Evolutionary conservation across 2,797 vertebrate species (phyloP), one percentile per base, ranked within the genome.

Genomic region (Odontamblyopus rebecca): DNA sequence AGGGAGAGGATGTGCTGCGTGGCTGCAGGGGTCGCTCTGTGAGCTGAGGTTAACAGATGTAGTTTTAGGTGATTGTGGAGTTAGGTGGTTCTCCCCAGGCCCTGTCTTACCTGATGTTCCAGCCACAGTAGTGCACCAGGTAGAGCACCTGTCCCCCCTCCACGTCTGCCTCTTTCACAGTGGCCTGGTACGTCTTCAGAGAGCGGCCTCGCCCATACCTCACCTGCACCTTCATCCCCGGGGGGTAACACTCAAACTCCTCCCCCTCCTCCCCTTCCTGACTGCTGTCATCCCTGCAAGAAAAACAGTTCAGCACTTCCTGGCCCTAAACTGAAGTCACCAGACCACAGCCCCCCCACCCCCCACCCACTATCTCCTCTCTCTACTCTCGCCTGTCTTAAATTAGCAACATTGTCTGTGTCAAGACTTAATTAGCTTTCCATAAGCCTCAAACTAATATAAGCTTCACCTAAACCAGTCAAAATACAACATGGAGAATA

Each of bases 51-150:
- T 85, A 85, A 82, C 16, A 78, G 53, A 79, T 83, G 78, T 70
- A 72, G 75, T 44, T 79, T 83, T 75, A 85, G 85, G 87, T 91
- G 88, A 88, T 90, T 88, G 91, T 76, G 89, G 83, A 88, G 73
- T 90, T 89, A 93, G 84, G 88, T 90, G 89, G 88, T 86, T 88
- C 83, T 90, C 88, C 90, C 91, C 89, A 89, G 84, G 86, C 93
- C 91, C 94, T 93, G 93, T 93, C 94, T 95, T 95, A 95, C 94
- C 94, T 95, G 92, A 95, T 71, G 86, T 95, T 95, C 94, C 94
- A 95, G 94, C 94, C 94, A 95, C 93, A 95, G 94, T 95, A 95
- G 94, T 95, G 94, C 91, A 95, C 94, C 93, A 95, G 93, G 94
- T 95, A 95, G 91, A 95, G 93, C 91, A 95, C 93, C 88, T 94